A percentile compares a stretch with the other conserved stretches of the same genome.
phyloP scores from a whole-genome alignment of 2,888 invertebrate species.

The Drosophila sordidula region DNA sequence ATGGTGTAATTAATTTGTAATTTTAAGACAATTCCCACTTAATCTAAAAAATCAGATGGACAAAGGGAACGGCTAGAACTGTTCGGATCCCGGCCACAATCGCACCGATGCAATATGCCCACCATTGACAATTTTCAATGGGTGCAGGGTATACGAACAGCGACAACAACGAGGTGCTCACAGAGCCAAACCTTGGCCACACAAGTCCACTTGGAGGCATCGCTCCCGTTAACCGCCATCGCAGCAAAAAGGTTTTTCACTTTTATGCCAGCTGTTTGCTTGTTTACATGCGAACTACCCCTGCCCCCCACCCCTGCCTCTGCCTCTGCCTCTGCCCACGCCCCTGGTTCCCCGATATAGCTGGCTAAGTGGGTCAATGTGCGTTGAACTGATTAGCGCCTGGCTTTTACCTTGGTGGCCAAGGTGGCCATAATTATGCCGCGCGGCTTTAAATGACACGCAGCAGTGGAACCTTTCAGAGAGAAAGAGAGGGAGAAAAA shows the following conservation, averaged over 20 bases:
- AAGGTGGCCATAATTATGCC: constrained; percentile 45
- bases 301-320: neutral
- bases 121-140: neutral
- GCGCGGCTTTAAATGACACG: constrained; percentile 29
- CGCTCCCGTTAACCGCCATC: constrained; percentile 5
- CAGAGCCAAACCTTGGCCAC: constrained; percentile 5
- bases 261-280: constrained; percentile 52
- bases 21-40: no score
- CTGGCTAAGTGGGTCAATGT: constrained; percentile 71
- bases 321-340: neutral
- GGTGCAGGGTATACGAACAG: neutral
- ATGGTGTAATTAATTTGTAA: no score
- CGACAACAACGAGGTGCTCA: constrained; percentile 2
- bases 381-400: constrained; percentile 76
- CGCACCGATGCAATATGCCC: no score
- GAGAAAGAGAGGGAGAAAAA: neutral
- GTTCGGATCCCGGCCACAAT: no score
- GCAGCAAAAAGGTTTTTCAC: constrained; percentile 50
- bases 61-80: no score
- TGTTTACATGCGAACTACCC: constrained; percentile 43
- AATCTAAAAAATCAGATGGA: no score
- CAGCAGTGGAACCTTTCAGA: neutral
- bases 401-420: constrained; percentile 14
- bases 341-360: neutral
- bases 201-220: neutral